phyloP scores from a whole-genome alignment of 2,888 invertebrate genomes.

The Pristionchus exspectatus region DNA sequence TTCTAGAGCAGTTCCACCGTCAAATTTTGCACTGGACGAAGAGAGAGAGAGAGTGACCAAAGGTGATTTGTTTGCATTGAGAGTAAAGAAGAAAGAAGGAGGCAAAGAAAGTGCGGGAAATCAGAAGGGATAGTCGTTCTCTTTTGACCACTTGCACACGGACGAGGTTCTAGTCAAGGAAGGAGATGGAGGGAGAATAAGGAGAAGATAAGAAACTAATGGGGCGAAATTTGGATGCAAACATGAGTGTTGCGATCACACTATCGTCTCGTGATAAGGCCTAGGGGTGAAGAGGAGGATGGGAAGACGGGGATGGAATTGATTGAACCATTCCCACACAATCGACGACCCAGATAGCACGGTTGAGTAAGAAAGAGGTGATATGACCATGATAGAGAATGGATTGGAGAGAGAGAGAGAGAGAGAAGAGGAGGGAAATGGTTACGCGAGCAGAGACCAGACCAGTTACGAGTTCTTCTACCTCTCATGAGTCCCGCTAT shows the following conservation, averaged over 20 bases:
- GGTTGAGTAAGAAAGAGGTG: conserved; percentile 46
- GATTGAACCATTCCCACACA: conserved; percentile 33
- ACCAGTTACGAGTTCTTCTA: conserved; percentile 50
- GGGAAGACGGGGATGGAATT: neutral
- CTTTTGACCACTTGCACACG: neutral
- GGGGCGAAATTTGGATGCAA: neutral
- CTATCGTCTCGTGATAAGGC: conserved; percentile 17
- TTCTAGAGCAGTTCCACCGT: neutral
- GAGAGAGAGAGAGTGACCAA: conserved; percentile 42
- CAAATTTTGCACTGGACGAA: conserved; percentile 12
- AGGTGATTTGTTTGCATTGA: conserved; percentile 52
- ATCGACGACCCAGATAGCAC: conserved; percentile 41
- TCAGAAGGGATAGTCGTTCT: conserved; percentile 43
- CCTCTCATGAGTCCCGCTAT: conserved; percentile 48
- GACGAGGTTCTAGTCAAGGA: neutral
- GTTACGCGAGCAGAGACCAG: neutral
- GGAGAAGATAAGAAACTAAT: conserved; percentile 23
- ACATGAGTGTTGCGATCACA: conserved; percentile 13
- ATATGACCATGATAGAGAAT: conserved; percentile 43
- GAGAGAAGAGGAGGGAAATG: conserved; percentile 15
- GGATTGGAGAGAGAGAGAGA: conserved; percentile 8
- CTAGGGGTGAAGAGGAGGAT: neutral
- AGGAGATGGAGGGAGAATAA: neutral
- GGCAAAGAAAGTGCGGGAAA: conserved; percentile 30
- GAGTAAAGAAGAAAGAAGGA: conserved; percentile 44